A percentile compares a stretch with the other conserved stretches of the same genome.
Conservation (phyloP, 1,140 invertebrate genomes). For the Drosophila kepulauana region DNA sequence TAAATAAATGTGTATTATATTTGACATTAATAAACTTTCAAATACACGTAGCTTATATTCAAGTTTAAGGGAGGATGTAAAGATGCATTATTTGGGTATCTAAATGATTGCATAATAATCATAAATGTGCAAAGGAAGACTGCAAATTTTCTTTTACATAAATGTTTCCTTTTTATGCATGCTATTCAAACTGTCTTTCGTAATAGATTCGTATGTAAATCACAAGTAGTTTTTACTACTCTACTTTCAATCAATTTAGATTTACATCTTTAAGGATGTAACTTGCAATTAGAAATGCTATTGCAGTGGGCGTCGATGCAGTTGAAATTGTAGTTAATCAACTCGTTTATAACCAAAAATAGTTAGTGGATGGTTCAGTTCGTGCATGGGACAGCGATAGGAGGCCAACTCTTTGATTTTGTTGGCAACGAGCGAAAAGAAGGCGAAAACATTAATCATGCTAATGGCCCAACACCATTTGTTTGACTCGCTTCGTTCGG, state of each 20-base stretch:
- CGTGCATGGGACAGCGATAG: not conserved
- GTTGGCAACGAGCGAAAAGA: slow-evolving; percentile 15
- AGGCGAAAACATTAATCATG: slow-evolving; percentile 72
- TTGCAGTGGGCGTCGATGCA: not conserved
- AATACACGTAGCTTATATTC: no score
- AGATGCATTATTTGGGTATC: no score
- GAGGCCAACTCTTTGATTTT: not conserved
- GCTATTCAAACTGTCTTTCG: no score
- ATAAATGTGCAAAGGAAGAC: no score
- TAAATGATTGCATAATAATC: no score
- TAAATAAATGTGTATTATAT: no score
- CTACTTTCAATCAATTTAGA: not conserved
- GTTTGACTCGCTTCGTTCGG: slow-evolving; percentile 57
- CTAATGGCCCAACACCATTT: slow-evolving; percentile 75
- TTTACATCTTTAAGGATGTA: not conserved
- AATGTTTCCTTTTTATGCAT: not conserved
- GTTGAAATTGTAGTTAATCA: slow-evolving; percentile 1
- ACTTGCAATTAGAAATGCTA: not conserved
- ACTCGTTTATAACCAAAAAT: not conserved
- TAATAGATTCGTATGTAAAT: not conserved
- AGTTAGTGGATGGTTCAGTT: not conserved
- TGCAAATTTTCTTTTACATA: not conserved
- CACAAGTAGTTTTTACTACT: not conserved
- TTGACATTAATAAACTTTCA: no score
- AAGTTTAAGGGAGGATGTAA: no score